Base-by-base conservation (phyloP, 2,888 invertebrate genomes). In the Molanna angustata region DNA sequence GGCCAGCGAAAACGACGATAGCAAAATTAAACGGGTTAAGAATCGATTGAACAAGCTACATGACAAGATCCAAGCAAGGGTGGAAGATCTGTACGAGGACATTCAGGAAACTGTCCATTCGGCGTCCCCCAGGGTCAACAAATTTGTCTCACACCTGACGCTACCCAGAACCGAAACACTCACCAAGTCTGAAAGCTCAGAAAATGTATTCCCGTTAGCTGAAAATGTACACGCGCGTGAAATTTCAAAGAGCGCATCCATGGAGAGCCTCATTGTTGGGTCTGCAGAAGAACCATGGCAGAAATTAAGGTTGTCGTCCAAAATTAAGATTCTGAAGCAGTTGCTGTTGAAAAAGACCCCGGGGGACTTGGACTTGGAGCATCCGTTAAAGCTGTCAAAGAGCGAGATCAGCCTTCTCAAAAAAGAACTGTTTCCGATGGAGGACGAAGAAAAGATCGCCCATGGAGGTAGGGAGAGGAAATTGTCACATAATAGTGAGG, bases 71-170 rank as follows among this genome's bases (percentile, higher is more conserved):
- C 74, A 76, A 41, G 71, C 73, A 37, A 65, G 67, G 1, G 71
- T 76, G 33, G 76, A 76, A 57, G 73, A 70, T 44, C 64, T 76
- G 0, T 75, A 74, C 60, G 76, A 74, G 37, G 71, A 74, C 53
- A 63, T 76, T 1, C 75, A 75, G 22, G 58, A 58, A 20, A 50
- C 50, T 2, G 53, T 58, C 2, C 52, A 50, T 18, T n/a, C 17
- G 3, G 40, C 40, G 19, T 33, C 44, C 17, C 48, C 52, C 11
- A 48, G 49, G 35, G 41, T 40, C 16, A 49, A 49, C 17, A 53
- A 47, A 16, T 54, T 54, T 17, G 20, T 48, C 13, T 49, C 56
- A 13, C 56, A 54, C 41, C 16, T 59, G 11, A 45, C 46, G 13
- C 16, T 40, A 3, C 35, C 43, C 7, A 51, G 33, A 40, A 42